Evolutionary conservation across 2,888 invertebrate species (phyloP).

Genomic region (Hypercompe scribonia): DNA sequence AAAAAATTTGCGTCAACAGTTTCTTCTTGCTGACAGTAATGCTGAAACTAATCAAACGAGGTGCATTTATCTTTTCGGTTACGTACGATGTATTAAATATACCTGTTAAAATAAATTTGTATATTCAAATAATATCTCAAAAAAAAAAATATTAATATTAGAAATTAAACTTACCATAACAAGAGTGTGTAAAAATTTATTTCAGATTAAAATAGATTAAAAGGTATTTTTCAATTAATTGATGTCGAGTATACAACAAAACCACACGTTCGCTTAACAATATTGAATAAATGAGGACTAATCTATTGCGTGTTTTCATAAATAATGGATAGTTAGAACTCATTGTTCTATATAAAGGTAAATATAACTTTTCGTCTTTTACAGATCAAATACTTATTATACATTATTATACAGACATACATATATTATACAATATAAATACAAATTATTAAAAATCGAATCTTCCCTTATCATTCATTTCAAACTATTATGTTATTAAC

Average conservation of each 20-base stretch:
- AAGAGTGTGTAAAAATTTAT: constrained; percentile 16
- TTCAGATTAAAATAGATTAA: constrained; percentile 36
- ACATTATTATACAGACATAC: too few relatives aligned
- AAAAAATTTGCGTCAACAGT: neutral
- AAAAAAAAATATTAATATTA: neutral
- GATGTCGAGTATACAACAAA: constrained; percentile 22
- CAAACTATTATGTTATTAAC: neutral
- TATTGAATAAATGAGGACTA: constrained; percentile 37
- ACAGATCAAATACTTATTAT: too few relatives aligned
- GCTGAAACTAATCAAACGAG: neutral
- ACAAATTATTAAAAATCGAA: constrained; percentile 14
- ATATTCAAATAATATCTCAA: constrained; percentile 1
- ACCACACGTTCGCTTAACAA: constrained; percentile 30
- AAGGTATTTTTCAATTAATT: constrained; percentile 25
- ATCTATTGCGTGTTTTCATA: constrained; percentile 55
- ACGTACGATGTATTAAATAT: neutral
- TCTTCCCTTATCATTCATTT: too few relatives aligned
- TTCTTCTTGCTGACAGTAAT: neutral
- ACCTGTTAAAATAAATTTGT: neutral
- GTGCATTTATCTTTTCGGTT: neutral
- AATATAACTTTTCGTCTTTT: constrained; percentile 44
- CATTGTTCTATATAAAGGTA: constrained; percentile 60
- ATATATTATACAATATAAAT: constrained; percentile 35
- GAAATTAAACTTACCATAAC: constrained; percentile 5
- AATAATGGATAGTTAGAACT: constrained; percentile 50